Evolutionary conservation across 2,797 vertebrate species (phyloP).

Genomic region (Microhierax caerulescens): DNA sequence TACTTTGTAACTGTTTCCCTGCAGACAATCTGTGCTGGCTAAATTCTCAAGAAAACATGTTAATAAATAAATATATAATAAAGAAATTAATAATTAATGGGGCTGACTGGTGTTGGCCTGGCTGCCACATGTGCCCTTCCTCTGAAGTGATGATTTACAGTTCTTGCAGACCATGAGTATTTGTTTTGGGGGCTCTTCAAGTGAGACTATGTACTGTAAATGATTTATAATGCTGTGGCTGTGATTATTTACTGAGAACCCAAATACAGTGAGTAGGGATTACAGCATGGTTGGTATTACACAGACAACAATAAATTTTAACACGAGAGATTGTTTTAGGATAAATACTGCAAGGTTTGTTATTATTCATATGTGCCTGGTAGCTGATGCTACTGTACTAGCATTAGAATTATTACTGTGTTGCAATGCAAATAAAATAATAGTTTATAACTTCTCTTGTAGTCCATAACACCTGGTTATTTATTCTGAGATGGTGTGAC

Average conservation of each 20-base stretch:
- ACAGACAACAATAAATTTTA: background rate
- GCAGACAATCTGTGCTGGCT: background rate
- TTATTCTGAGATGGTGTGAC: background rate
- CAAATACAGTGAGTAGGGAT: background rate
- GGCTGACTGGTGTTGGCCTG: background rate
- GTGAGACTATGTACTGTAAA: background rate
- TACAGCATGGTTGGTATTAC: background rate
- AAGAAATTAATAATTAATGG: slow-evolving; percentile 23
- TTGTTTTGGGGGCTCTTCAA: slow-evolving; percentile 22
- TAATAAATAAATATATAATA: slow-evolving; percentile 21
- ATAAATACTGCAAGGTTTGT: background rate
- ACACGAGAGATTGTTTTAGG: background rate
- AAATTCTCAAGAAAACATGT: background rate
- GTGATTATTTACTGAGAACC: slow-evolving; percentile 27
- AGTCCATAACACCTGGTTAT: background rate
- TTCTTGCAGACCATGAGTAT: background rate
- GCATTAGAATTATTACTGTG: background rate
- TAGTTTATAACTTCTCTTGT: background rate
- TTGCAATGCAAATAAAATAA: background rate
- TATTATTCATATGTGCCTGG: background rate
- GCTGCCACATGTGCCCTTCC: background rate
- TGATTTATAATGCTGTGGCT: slow-evolving; percentile 31
- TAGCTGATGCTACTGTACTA: background rate
- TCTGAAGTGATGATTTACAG: slow-evolving; percentile 47
- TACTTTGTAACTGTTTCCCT: background rate